Percentiles rank a stretch among this genome's conserved stretches.
Conservation (phyloP, 2,888 invertebrate genomes). For the Trachelus troglodyta region DNA sequence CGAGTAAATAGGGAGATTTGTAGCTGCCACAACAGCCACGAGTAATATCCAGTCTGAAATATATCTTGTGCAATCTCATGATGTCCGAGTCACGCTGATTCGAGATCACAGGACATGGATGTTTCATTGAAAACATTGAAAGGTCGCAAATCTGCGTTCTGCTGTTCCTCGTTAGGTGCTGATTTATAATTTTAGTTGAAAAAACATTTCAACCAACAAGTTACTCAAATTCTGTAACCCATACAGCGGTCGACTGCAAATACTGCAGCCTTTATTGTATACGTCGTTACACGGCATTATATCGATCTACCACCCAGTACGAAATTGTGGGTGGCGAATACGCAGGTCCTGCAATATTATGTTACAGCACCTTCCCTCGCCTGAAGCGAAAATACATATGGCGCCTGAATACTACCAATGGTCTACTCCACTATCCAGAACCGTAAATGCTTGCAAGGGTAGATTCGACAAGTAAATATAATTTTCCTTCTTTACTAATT, state of each 20-base stretch:
- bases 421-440: not conserved
- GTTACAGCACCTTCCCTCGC: not conserved
- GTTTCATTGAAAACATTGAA: not conserved
- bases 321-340: not conserved
- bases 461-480: not conserved
- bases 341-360: not conserved
- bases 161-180: not conserved
- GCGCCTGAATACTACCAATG: not conserved
- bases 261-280: not conserved
- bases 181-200: not conserved
- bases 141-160: not conserved
- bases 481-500: not conserved
- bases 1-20: not conserved
- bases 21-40: not conserved
- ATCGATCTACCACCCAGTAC: not conserved
- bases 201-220: not conserved
- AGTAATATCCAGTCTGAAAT: not conserved
- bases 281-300: not conserved
- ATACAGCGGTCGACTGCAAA: not conserved
- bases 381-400: not conserved
- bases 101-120: not conserved
- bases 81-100: not conserved
- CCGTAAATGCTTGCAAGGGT: not conserved
- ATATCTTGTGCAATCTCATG: not conserved
- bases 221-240: not conserved